phyloP scores from a whole-genome alignment of 2,888 invertebrate species.

The Tetramorium bicarinatum region DNA sequence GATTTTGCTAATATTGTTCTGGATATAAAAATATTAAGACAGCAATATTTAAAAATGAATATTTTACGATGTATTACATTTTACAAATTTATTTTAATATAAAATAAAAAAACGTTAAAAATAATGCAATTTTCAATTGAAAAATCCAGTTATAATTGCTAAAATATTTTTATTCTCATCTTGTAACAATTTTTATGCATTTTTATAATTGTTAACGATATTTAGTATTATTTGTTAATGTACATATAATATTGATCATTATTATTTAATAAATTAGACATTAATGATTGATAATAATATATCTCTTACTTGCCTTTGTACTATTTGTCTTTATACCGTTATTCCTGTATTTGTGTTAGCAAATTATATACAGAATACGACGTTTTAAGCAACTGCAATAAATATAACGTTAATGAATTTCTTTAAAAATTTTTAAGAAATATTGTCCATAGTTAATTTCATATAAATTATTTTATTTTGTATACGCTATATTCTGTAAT shows the following conservation, averaged over 20 bases:
- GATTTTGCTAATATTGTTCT: no score
- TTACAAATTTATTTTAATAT: no score
- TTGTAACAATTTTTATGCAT: no score
- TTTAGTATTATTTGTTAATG: no score
- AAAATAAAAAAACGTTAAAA: no score
- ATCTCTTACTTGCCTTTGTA: background rate
- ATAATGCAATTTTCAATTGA: no score
- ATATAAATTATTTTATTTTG: background rate
- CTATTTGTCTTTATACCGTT: background rate
- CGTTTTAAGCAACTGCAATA: conserved; percentile 17
- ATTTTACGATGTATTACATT: no score
- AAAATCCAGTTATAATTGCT: no score
- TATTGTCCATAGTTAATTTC: background rate
- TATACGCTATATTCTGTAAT: background rate
- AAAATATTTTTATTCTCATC: no score
- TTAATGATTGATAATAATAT: background rate
- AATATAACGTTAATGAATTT: background rate
- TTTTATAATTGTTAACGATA: no score
- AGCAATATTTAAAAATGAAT: no score
- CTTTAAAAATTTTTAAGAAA: background rate
- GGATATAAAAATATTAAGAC: no score
- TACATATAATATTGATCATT: background rate
- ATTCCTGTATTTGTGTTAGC: background rate
- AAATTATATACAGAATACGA: conserved; percentile 18
- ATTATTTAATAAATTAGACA: background rate